A percentile compares a stretch with the other conserved stretches of the same genome.
Conservation (phyloP, 1,140 invertebrate genomes). For the Helicoverpa zea region DNA sequence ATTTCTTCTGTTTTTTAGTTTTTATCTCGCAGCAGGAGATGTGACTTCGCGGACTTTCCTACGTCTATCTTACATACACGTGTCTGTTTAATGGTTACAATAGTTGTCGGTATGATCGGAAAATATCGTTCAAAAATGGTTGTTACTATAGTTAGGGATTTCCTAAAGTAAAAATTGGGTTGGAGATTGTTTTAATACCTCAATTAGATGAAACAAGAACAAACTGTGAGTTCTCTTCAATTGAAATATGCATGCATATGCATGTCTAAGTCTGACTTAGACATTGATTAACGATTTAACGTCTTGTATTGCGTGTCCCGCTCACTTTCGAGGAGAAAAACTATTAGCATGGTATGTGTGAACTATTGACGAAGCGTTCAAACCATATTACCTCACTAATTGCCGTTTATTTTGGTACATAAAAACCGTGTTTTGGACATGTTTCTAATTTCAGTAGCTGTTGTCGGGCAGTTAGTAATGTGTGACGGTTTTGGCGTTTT, state of each 20-base stretch:
- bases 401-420: conserved; percentile 37
- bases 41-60: too few species aligned
- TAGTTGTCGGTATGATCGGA: too few species aligned
- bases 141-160: too few species aligned
- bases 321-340: conserved; percentile 5
- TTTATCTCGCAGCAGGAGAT: not conserved
- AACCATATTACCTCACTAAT: conserved; percentile 14
- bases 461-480: not conserved
- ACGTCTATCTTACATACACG: too few species aligned
- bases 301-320: not conserved
- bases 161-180: too few species aligned
- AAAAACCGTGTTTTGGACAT: not conserved
- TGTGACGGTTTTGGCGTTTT: not conserved
- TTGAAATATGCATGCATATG: too few species aligned
- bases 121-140: too few species aligned
- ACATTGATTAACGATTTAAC: conserved; percentile 25
- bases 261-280: too few species aligned
- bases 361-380: conserved; percentile 4
- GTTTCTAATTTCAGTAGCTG: not conserved
- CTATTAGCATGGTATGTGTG: conserved; percentile 25
- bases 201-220: too few species aligned
- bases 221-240: not conserved
- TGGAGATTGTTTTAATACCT: too few species aligned
- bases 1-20: not conserved
- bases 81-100: too few species aligned